These are phyloP conservation scores for Cyprinodon diabolis DNA, from an alignment of 2,797 vertebrate genomes.

Conservation along the genomic window DNA sequence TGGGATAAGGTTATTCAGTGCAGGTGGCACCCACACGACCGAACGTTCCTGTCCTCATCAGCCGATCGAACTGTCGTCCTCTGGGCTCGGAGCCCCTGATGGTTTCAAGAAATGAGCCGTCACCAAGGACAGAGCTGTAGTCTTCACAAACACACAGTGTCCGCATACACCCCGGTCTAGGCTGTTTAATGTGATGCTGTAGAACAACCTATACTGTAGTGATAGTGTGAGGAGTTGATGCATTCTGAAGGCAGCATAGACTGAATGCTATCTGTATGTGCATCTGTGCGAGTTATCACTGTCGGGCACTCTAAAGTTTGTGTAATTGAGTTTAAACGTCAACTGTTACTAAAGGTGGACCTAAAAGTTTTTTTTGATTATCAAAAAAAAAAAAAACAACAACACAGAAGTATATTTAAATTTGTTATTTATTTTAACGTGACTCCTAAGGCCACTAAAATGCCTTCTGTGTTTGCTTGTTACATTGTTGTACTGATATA, in stretches of 20 bases:
- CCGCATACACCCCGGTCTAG: not conserved
- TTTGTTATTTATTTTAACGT: not conserved
- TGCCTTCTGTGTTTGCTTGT: constrained; percentile 1
- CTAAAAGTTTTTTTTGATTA: not conserved
- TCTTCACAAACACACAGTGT: constrained; percentile 69
- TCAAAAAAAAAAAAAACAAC: not conserved
- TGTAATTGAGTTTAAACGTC: not conserved
- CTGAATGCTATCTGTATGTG: not conserved
- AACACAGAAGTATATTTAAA: not conserved
- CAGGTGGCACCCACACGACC: constrained; percentile 93
- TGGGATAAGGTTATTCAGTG: constrained; percentile 98
- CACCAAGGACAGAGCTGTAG: constrained; percentile 41
- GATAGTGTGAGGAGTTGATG: not conserved
- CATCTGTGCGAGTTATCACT: not conserved
- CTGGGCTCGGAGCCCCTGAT: constrained; percentile 87
- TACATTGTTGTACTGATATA: not conserved
- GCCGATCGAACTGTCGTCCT: constrained; percentile 96
- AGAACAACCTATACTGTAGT: not conserved
- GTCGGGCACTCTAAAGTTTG: not conserved
- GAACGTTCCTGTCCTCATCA: constrained; percentile 94
- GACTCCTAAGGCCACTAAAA: not conserved
- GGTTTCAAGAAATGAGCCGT: constrained; percentile 21
- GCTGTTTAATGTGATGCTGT: not conserved
- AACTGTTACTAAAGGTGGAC: not conserved
- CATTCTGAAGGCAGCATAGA: not conserved